These are phyloP conservation scores for Formica exsecta DNA, from an alignment of 1,140 invertebrate genomes.

Conservation along the genomic window DNA sequence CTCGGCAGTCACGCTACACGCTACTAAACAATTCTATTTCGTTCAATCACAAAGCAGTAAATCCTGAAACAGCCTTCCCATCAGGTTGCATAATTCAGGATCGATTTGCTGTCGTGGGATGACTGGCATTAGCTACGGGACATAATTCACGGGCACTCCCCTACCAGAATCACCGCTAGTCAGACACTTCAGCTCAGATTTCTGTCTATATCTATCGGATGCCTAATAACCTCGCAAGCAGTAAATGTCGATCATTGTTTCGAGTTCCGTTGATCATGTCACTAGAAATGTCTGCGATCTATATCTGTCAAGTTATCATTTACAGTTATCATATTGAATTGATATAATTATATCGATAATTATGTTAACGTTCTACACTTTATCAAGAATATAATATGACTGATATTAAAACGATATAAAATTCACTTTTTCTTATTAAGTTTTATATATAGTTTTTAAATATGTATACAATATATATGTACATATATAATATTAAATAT, in stretches of 20 bases:
- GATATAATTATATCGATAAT: background rate
- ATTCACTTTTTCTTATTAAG: conserved; percentile 9
- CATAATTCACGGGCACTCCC: conserved; percentile 78
- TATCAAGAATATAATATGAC: background rate
- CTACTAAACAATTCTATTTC: conserved; percentile 78
- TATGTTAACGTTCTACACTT: background rate
- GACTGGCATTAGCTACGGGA: conserved; percentile 73
- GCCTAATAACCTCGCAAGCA: conserved; percentile 7
- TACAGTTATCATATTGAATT: background rate
- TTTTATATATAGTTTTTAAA: background rate
- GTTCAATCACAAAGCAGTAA: conserved; percentile 74
- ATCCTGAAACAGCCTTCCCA: conserved; percentile 67
- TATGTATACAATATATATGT: too few relatives aligned
- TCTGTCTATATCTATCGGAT: conserved; percentile 50
- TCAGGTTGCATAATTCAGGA: conserved; percentile 71
- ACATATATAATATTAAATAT: background rate
- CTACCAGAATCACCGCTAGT: conserved; percentile 72
- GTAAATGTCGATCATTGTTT: conserved; percentile 49
- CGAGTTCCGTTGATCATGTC: background rate
- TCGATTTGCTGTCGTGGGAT: conserved; percentile 77
- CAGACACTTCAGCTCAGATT: conserved; percentile 58
- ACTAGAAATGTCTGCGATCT: conserved; percentile 7
- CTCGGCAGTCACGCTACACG: conserved; percentile 44
- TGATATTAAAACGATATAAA: background rate
- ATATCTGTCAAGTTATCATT: conserved; percentile 13